phyloP scores from a whole-genome alignment of 2,113 vertebrate species.

The Tragelaphus buxtoni region DNA sequence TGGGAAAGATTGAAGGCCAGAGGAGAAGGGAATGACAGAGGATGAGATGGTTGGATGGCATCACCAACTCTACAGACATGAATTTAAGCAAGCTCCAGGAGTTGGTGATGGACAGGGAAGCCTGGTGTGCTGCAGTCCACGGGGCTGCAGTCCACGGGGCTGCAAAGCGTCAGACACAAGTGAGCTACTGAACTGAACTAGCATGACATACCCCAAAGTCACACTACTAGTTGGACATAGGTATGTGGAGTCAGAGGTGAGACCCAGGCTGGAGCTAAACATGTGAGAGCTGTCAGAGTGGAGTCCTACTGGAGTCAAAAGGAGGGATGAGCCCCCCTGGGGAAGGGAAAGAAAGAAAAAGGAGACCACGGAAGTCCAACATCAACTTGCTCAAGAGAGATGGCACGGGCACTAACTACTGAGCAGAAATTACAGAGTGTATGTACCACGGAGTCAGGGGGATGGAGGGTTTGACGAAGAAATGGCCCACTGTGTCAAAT shows the following conservation, averaged over 20 bases:
- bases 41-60: background rate
- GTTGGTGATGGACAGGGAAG: background rate
- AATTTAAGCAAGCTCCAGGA: background rate
- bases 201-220: background rate
- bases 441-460: background rate
- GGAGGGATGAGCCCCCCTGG: background rate
- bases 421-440: background rate
- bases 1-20: background rate
- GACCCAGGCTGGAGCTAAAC: background rate
- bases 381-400: background rate
- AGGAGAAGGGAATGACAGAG: background rate
- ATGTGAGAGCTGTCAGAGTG: background rate
- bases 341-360: background rate
- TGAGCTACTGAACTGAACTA: background rate
- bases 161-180: fast-evolving
- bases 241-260: background rate
- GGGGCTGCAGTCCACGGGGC: background rate
- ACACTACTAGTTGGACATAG: background rate
- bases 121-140: background rate
- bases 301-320: background rate
- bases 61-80: background rate
- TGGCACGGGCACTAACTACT: too few relatives aligned
- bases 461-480: background rate
- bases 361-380: background rate
- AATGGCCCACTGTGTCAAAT: background rate